These are phyloP conservation scores for Lithophane semibrunnea DNA, from an alignment of 2,888 invertebrate species.

Conservation along the genomic window DNA sequence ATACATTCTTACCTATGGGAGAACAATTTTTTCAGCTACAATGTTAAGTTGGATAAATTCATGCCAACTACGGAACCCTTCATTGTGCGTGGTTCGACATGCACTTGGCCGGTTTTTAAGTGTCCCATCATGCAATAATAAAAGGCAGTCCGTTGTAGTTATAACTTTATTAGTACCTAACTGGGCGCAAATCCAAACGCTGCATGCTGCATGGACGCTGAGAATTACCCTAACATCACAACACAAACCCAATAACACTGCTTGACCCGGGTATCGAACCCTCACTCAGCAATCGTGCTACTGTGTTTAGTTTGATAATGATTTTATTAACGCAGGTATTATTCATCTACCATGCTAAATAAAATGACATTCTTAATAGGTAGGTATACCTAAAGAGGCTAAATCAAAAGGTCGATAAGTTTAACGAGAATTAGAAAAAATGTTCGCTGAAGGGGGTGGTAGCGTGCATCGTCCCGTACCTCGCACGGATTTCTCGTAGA, in stretches of 20 bases:
- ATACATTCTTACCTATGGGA: too few relatives aligned
- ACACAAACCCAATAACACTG: not conserved
- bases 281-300: not conserved
- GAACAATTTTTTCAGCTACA: too few relatives aligned
- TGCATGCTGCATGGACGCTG: not conserved
- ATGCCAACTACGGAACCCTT: too few relatives aligned
- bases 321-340: not conserved
- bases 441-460: slow-evolving; percentile 59
- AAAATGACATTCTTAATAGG: not conserved
- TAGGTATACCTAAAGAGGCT: slow-evolving; percentile 22
- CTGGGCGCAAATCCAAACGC: not conserved
- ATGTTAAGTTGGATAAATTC: too few relatives aligned
- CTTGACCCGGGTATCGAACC: not conserved
- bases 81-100: too few relatives aligned
- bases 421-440: slow-evolving; percentile 60
- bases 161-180: not conserved
- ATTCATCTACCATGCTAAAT: slow-evolving; percentile 5
- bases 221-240: not conserved
- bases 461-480: slow-evolving; percentile 79
- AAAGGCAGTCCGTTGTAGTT: too few relatives aligned
- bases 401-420: slow-evolving; percentile 43
- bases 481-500: slow-evolving; percentile 78
- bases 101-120: too few relatives aligned
- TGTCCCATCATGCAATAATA: too few relatives aligned
- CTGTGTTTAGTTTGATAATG: not conserved